These are phyloP conservation scores for Trogon melanurus DNA, from an alignment of 2,113 vertebrate genomes.

Conservation along the genomic window DNA sequence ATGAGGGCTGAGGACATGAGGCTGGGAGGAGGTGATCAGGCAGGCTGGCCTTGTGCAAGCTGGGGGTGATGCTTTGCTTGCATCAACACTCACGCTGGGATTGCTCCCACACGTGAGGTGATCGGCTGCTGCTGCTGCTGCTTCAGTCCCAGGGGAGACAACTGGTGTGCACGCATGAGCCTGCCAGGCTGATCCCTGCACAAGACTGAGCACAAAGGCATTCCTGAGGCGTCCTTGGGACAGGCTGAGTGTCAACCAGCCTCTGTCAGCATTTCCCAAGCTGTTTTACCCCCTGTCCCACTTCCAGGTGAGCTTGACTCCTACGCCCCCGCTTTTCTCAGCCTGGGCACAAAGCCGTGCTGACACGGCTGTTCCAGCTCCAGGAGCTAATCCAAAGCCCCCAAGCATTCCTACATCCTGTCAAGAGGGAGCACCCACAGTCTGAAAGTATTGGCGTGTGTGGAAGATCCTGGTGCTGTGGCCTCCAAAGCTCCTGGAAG, in stretches of 20 bases:
- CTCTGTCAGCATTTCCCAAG: slow-evolving; percentile 65
- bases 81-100: background rate
- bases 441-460: background rate
- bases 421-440: slow-evolving; percentile 31
- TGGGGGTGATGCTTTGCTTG: background rate
- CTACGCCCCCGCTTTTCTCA: slow-evolving; percentile 60
- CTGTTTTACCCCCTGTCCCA: slow-evolving; percentile 61
- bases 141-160: background rate
- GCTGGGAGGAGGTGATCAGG: background rate
- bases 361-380: slow-evolving; percentile 23
- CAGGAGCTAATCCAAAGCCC: slow-evolving; percentile 49
- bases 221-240: slow-evolving; percentile 51
- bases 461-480: background rate
- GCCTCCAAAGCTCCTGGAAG: slow-evolving; percentile 24
- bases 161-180: background rate
- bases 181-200: slow-evolving; percentile 46
- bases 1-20: background rate
- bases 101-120: background rate
- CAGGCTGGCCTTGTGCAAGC: background rate
- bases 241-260: slow-evolving; percentile 33
- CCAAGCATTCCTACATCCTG: slow-evolving; percentile 36
- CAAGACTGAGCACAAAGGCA: background rate
- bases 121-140: background rate
- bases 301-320: slow-evolving; percentile 58
- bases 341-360: slow-evolving; percentile 53